Conservation (phyloP, 2,113 vertebrate species). For the Setophaga coronata region DNA sequence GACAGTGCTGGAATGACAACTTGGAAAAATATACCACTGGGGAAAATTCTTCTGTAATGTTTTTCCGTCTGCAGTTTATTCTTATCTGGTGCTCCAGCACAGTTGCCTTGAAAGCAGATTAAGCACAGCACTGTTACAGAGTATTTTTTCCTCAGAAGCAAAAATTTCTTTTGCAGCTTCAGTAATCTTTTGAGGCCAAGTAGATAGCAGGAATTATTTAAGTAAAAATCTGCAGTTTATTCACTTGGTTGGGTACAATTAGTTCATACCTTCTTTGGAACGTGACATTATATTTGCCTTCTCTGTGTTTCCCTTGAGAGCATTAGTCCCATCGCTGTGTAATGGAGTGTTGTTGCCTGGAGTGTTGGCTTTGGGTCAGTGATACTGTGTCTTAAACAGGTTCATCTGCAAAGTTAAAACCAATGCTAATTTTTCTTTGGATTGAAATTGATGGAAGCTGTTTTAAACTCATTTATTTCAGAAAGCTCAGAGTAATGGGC, state of each 20-base stretch:
- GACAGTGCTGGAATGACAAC: background rate
- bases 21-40: background rate
- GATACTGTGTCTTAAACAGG: background rate
- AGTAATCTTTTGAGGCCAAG: background rate
- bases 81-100: background rate
- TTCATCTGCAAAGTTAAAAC: background rate
- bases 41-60: background rate
- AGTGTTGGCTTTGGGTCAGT: background rate
- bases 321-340: background rate
- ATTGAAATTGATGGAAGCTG: background rate
- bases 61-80: background rate
- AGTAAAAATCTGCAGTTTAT: background rate
- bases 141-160: background rate
- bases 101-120: background rate
- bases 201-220: background rate
- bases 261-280: background rate
- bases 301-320: background rate
- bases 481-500: slow-evolving; percentile 95
- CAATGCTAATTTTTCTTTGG: background rate
- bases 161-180: background rate
- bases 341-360: background rate
- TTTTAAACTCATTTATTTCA: slow-evolving; percentile 62
- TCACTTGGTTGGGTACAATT: background rate
- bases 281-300: background rate
- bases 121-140: background rate